These are phyloP conservation scores for Paratilapia polleni DNA, from an alignment of 2,113 vertebrate genomes.

Conservation along the genomic window DNA sequence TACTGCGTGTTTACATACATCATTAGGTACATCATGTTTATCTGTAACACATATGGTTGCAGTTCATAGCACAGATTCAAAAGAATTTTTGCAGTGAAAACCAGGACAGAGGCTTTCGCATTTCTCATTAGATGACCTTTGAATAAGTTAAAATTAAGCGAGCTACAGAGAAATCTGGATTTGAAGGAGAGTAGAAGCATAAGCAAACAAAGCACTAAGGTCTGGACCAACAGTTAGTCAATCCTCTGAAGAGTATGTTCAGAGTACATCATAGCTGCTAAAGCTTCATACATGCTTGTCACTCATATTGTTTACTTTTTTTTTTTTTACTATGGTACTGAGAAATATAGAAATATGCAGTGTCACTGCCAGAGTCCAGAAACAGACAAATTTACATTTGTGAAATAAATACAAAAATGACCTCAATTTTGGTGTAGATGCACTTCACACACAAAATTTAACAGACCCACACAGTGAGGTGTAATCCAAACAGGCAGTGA, in stretches of 20 bases:
- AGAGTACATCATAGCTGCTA: neutral
- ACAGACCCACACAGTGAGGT: conserved; percentile 3
- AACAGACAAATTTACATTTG: neutral
- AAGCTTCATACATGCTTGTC: neutral
- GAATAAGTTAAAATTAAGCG: neutral
- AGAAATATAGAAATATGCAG: neutral
- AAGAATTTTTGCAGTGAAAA: too few species aligned
- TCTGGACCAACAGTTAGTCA: too few species aligned
- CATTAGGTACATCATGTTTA: too few species aligned
- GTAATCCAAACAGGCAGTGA: neutral
- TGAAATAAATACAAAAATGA: neutral
- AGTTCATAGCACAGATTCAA: too few species aligned
- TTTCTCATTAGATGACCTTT: neutral
- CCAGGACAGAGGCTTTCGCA: too few species aligned
- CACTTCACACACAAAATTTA: neutral
- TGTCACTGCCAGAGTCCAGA: neutral
- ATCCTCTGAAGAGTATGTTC: neutral
- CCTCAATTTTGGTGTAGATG: neutral
- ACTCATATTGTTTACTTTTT: neutral
- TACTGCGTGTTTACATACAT: too few species aligned
- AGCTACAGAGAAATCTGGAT: neutral
- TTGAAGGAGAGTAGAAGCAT: neutral
- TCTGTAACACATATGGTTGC: too few species aligned
- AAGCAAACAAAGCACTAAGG: too few species aligned
- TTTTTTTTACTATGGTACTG: neutral